Evolutionary conservation across 2,888 invertebrate genomes (phyloP), one percentile per base, ranked within the genome.

Genomic region (Sphecodes monilicornis): DNA sequence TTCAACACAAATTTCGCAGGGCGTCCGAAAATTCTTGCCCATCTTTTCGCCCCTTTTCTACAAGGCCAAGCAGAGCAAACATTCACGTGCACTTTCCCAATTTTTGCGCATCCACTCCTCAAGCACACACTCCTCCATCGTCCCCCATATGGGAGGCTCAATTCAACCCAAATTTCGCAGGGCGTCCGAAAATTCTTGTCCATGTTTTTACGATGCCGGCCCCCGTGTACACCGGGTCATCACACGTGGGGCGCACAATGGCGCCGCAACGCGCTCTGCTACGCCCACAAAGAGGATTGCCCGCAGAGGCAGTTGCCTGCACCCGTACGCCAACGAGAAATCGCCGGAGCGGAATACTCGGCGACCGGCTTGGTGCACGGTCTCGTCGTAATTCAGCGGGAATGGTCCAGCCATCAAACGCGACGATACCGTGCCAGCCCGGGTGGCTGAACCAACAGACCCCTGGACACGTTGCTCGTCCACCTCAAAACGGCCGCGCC

Each of bases 301-400:
- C 50, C 54, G 71, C n/a, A 43, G 54, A 43, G 11, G 32, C 66
- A 68, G 71, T 57, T 66, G 79, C 81, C 78, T 71, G 75, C 70
- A 32, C 64, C 64, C 32, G 64, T 64, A 64, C 64, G 74, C 36
- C 84, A 60, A 83, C 84, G 91, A 88, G 91, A 88, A 92, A 92
- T 92, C 91, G 91, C 80, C 86, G 72, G 77, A 87, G 88, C 89
- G 92, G 90, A 93, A 93, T 90, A 90, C 88, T 86, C 85, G 66
- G 76, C 32, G 66, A 36, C 41, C 57, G 57, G 78, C 77, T 84
- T 71, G 88, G 83, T 82, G 85, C 90, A 83, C 87, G 84, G 82
- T 88, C 76, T 85, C 90, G 84, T 91, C 93, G 93, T 93, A 93
- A 93, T 93, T 93, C 91, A 93, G 90, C 85, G 89, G 88, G 92